A percentile compares a stretch with the other conserved stretches of the same genome.
phyloP scores from a whole-genome alignment of 2,888 invertebrate species.

The Orgyia antiqua region DNA sequence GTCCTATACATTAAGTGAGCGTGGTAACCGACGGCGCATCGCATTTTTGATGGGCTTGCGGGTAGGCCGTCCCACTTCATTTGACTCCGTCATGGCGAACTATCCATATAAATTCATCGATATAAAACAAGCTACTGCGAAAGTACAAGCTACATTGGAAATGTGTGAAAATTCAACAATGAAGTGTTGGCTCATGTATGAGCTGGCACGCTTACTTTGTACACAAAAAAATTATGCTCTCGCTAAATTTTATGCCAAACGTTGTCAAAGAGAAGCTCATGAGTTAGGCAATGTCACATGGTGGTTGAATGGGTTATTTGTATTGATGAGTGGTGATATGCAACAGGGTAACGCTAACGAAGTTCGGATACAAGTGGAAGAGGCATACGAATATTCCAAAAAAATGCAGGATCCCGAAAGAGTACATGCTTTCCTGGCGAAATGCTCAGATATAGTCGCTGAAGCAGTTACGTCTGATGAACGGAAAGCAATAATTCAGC shows the following conservation, averaged over 20 bases:
- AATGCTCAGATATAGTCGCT: slow-evolving; percentile 58
- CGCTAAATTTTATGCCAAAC: slow-evolving; percentile 65
- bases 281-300: slow-evolving; percentile 54
- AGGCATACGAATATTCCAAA: slow-evolving; percentile 61
- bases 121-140: slow-evolving; percentile 55
- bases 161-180: slow-evolving; percentile 69
- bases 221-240: slow-evolving; percentile 66
- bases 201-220: slow-evolving; percentile 56
- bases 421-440: slow-evolving; percentile 57
- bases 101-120: slow-evolving; percentile 67
- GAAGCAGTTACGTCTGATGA: slow-evolving; percentile 55
- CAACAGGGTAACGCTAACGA: slow-evolving; percentile 69
- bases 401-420: slow-evolving; percentile 58
- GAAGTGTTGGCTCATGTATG: slow-evolving; percentile 71
- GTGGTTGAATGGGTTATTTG: slow-evolving; percentile 68
- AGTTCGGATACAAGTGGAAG: slow-evolving; percentile 62
- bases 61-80: slow-evolving; percentile 58
- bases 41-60: slow-evolving; percentile 68
- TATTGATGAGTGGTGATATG: slow-evolving; percentile 68
- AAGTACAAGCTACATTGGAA: slow-evolving; percentile 48
- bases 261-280: slow-evolving; percentile 62
- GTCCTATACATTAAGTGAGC: slow-evolving; percentile 64
- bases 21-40: slow-evolving; percentile 63
- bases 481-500: slow-evolving; percentile 52
- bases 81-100: slow-evolving; percentile 68